Percentiles rank a stretch among this genome's conserved stretches.
Evolutionary conservation across 2,113 vertebrate species (phyloP).

Genomic region (Chamaetylas fuelleborni): DNA sequence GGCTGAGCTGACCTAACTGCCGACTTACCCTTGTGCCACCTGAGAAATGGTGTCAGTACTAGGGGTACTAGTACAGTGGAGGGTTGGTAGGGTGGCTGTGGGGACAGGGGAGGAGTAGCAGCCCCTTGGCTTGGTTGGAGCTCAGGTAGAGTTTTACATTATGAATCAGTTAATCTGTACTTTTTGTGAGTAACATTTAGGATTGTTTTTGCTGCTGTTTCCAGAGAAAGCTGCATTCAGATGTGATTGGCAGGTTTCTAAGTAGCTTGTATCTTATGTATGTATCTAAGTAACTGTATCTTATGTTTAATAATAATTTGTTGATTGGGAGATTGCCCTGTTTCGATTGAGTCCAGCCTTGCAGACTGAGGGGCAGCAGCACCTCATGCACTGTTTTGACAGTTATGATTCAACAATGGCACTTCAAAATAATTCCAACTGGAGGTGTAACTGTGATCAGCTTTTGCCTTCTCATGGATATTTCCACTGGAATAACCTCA

Average conservation of each 20-base stretch:
- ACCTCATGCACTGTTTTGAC: not conserved
- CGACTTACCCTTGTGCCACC: not conserved
- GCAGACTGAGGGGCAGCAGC: not conserved
- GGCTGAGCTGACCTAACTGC: not conserved
- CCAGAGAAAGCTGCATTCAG: not conserved
- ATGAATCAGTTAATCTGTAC: not conserved
- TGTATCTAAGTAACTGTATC: not conserved
- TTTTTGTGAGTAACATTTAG: not conserved
- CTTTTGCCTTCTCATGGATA: not conserved
- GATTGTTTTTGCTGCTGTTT: not conserved
- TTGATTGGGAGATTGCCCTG: not conserved
- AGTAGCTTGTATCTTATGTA: not conserved
- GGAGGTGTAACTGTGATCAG: not conserved
- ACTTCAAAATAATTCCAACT: not conserved
- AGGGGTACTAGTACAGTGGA: not conserved
- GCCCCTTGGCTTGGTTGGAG: not conserved
- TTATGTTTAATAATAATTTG: not conserved
- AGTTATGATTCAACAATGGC: not conserved
- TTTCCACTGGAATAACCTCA: not conserved
- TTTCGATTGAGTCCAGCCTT: not conserved
- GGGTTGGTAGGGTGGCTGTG: accelerated
- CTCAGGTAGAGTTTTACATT: not conserved
- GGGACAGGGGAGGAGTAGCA: accelerated
- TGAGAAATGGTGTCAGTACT: accelerated
- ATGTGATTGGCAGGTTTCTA: not conserved